Percentiles rank a stretch among this genome's conserved stretches.
phyloP scores from a whole-genome alignment of 1,140 invertebrate genomes.

The Drosophila cardini region DNA sequence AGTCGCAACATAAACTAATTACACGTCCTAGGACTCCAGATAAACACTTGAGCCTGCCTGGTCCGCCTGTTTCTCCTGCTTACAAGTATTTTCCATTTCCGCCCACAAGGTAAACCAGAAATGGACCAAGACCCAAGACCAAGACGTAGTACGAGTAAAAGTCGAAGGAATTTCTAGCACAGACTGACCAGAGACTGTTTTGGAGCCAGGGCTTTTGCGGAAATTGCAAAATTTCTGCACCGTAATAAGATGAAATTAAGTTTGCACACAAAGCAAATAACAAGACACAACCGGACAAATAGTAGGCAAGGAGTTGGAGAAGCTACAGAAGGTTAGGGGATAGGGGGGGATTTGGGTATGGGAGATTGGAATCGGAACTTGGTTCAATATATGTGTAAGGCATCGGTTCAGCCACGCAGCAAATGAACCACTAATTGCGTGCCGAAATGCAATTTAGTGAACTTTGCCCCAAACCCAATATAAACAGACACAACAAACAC shows the following conservation, averaged over 20 bases:
- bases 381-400: neutral
- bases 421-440: constrained; percentile 84
- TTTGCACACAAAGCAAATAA: constrained; percentile 66
- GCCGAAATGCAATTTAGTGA: constrained; percentile 84
- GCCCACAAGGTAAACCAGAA: constrained; percentile 43
- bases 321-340: too few species aligned
- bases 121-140: constrained; percentile 19
- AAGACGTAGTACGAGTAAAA: constrained; percentile 50
- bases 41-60: constrained; percentile 50
- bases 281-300: constrained; percentile 35
- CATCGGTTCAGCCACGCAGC: constrained; percentile 68
- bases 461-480: constrained; percentile 57
- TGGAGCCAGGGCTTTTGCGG: constrained; percentile 55
- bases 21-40: constrained; percentile 46
- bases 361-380: neutral
- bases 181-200: constrained; percentile 40
- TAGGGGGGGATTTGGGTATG: neutral
- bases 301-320: neutral
- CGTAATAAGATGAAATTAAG: constrained; percentile 83
- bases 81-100: constrained; percentile 72
- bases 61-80: neutral
- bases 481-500: constrained; percentile 11
- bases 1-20: constrained; percentile 31
- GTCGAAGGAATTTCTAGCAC: constrained; percentile 2
- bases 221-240: constrained; percentile 83